Percentiles rank a stretch among this genome's conserved stretches.
These are phyloP conservation scores for Lota lota DNA, from an alignment of 2,113 vertebrate species.

Conservation along the genomic window DNA sequence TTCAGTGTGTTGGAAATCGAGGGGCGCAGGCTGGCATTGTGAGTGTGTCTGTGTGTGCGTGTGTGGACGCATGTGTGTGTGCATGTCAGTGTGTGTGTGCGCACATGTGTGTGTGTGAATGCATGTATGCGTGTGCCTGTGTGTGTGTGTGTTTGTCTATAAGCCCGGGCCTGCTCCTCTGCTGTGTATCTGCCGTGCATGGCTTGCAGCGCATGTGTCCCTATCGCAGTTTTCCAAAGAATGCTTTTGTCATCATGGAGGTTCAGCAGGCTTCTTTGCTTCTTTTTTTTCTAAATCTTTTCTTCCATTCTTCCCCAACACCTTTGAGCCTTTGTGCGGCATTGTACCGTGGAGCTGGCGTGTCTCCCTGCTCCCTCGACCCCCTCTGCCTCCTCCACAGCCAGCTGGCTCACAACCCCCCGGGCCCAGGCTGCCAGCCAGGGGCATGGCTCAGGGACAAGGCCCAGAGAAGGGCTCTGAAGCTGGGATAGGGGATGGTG, in stretches of 20 bases:
- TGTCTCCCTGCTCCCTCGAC: conserved; percentile 67
- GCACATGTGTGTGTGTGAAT: background rate
- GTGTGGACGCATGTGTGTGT: conserved; percentile 7
- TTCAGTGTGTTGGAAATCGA: conserved; percentile 25
- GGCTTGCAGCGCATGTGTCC: conserved; percentile 37
- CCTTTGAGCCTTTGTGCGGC: conserved; percentile 76
- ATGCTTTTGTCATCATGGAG: conserved; percentile 70
- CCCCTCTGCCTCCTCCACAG: conserved; percentile 68
- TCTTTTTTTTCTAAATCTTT: conserved; percentile 12
- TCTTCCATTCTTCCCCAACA: conserved; percentile 70
- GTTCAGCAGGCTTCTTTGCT: conserved; percentile 63
- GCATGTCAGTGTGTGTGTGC: background rate
- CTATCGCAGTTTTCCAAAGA: conserved; percentile 66
- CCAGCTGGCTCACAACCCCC: conserved; percentile 71
- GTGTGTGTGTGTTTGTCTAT: background rate
- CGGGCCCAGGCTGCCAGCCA: conserved; percentile 66
- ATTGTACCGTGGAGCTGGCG: conserved; percentile 73
- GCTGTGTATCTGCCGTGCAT: background rate
- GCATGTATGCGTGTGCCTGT: background rate
- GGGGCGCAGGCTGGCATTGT: conserved; percentile 27
- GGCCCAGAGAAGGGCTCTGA: conserved; percentile 52
- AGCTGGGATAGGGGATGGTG: conserved; percentile 42
- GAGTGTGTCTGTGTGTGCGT: conserved; percentile 9
- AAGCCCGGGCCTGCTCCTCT: too few relatives aligned
- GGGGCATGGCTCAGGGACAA: conserved; percentile 61